Conservation (phyloP, 2,888 invertebrate genomes). For the Corbicula japonica region DNA sequence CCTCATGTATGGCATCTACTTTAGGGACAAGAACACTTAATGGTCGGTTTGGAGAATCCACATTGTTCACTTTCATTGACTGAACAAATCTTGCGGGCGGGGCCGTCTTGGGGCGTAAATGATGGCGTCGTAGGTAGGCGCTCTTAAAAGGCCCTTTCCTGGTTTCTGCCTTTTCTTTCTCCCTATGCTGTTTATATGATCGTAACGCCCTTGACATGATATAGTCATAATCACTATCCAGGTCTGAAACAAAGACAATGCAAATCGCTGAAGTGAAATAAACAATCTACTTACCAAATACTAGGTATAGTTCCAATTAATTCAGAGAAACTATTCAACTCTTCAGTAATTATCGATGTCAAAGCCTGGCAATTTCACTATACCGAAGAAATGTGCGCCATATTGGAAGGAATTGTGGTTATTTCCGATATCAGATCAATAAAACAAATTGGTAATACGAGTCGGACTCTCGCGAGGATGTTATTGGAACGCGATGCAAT, state of each 20-base stretch:
- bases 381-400: conserved; percentile 16
- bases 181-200: conserved; percentile 73
- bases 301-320: not conserved
- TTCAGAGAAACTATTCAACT: not conserved
- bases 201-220: conserved; percentile 78
- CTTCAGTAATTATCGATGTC: not conserved
- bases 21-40: conserved; percentile 34
- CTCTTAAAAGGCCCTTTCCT: conserved; percentile 63
- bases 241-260: conserved; percentile 68
- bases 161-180: conserved; percentile 69
- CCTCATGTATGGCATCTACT: conserved; percentile 69
- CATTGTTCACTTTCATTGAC: conserved; percentile 41
- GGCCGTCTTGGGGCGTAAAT: conserved; percentile 66
- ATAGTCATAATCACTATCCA: conserved; percentile 77
- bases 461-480: not conserved
- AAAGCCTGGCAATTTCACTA: too few relatives aligned
- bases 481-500: too few relatives aligned
- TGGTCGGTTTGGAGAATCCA: conserved; percentile 16
- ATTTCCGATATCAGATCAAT: conserved; percentile 17
- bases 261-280: not conserved
- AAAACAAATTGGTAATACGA: not conserved
- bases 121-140: conserved; percentile 57
- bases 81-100: conserved; percentile 58
- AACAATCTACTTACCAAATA: not conserved
- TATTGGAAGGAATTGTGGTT: conserved; percentile 4